Conservation (phyloP, 53 echinoderm and acorn worm genomes). For the Temnopleurus reevesii region DNA sequence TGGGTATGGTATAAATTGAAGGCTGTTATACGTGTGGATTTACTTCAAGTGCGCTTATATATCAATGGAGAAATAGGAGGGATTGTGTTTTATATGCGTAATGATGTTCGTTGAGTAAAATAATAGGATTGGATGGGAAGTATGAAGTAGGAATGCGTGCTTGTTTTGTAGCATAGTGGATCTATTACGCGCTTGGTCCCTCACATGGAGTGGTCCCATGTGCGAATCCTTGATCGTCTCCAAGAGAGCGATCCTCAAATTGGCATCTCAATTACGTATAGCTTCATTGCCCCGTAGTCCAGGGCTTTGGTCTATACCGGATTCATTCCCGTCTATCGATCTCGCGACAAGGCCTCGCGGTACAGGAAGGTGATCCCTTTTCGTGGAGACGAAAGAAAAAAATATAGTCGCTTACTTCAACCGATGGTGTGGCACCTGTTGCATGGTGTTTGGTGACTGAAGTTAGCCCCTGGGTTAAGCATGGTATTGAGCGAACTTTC, state of each 20-base stretch:
- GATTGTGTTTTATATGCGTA: background rate
- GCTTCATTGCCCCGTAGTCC: background rate
- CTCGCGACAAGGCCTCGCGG: slow-evolving; percentile 22
- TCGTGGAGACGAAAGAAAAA: background rate
- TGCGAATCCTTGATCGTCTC: background rate
- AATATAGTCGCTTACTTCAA: slow-evolving; percentile 28
- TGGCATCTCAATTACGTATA: slow-evolving; percentile 15
- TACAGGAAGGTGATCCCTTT: slow-evolving; percentile 13
- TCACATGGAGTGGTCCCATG: background rate
- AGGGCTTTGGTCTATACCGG: slow-evolving; percentile 5
- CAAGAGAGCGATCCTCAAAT: slow-evolving; percentile 20
- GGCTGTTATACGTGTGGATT: background rate
- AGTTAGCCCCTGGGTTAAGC: slow-evolving; percentile 36
- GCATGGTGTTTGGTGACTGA: slow-evolving; percentile 30
- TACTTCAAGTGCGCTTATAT: background rate
- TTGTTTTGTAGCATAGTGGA: background rate
- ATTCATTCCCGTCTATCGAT: slow-evolving; percentile 24
- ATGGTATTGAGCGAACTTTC: slow-evolving; percentile 27
- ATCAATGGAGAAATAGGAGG: background rate
- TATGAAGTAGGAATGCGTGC: background rate
- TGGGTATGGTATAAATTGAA: background rate
- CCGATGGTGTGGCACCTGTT: slow-evolving; percentile 22
- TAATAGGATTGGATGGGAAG: background rate
- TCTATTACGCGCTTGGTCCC: background rate
- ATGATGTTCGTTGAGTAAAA: background rate